Evolutionary conservation across 2,888 invertebrate species (phyloP).

Genomic region (Sinotaia quadrata): DNA sequence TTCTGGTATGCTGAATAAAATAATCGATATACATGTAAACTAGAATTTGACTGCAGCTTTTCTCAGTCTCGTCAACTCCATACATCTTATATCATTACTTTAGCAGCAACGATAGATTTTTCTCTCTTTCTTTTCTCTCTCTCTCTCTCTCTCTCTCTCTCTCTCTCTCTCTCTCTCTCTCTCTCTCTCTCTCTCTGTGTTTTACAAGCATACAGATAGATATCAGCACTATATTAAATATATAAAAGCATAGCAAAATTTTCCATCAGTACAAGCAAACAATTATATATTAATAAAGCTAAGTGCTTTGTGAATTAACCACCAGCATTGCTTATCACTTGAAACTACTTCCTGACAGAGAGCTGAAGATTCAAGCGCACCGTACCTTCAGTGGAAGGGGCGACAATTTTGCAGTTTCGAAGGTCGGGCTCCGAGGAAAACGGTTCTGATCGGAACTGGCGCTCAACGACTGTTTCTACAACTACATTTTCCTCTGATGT

Average conservation of each 20-base stretch:
- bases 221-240: too few species aligned
- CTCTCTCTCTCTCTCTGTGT: not conserved
- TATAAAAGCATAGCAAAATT: too few species aligned
- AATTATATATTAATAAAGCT: too few species aligned
- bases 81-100: too few species aligned
- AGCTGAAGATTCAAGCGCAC: constrained; percentile 14
- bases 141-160: constrained; percentile 15
- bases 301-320: too few species aligned
- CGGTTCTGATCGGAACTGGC: constrained; percentile 51
- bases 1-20: too few species aligned
- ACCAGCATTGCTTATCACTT: too few species aligned
- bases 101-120: constrained; percentile 31
- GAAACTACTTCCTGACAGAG: not conserved
- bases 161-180: constrained; percentile 16
- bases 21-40: too few species aligned
- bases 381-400: constrained; percentile 24
- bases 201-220: too few species aligned
- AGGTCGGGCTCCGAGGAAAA: constrained; percentile 28
- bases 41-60: too few species aligned
- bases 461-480: constrained; percentile 46
- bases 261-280: too few species aligned
- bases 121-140: not conserved
- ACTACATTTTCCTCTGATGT: constrained; percentile 55
- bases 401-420: not conserved
- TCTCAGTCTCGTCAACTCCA: too few species aligned